Conservation (phyloP, 2,797 vertebrate genomes). For the Synanceia verrucosa region DNA sequence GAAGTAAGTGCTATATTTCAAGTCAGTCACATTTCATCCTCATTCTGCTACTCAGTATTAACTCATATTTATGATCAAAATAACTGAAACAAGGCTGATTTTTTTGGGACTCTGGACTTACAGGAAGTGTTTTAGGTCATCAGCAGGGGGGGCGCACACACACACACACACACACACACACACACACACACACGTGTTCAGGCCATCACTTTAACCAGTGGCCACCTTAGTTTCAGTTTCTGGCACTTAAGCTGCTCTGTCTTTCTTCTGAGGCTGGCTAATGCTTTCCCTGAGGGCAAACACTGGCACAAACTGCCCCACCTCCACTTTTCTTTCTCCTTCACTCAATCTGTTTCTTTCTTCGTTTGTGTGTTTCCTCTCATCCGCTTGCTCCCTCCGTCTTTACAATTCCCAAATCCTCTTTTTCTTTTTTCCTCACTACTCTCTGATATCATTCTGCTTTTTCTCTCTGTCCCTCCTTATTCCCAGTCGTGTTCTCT, state of each 20-base stretch:
- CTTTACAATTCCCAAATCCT: constrained; percentile 48
- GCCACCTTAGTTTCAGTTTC: constrained; percentile 72
- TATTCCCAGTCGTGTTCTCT: constrained; percentile 41
- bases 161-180: not conserved
- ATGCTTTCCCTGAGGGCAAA: constrained; percentile 71
- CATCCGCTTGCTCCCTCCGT: constrained; percentile 19
- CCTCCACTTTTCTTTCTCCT: constrained; percentile 31
- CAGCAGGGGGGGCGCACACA: constrained; percentile 3
- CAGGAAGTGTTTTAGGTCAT: not conserved
- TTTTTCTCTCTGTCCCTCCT: constrained; percentile 35
- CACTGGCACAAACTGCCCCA: constrained; percentile 56
- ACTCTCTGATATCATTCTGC: constrained; percentile 38
- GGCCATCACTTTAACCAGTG: constrained; percentile 56
- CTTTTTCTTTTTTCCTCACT: constrained; percentile 17
- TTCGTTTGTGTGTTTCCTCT: constrained; percentile 39
- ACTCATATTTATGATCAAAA: not conserved
- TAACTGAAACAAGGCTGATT: not conserved
- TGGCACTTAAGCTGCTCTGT: constrained; percentile 68
- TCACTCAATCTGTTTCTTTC: constrained; percentile 33
- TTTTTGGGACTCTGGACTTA: constrained; percentile 6
- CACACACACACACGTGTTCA: constrained; percentile 14
- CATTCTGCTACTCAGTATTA: not conserved
- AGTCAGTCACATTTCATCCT: too few species aligned
- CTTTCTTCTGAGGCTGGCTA: constrained; percentile 75
- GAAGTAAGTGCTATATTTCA: not conserved